These are phyloP conservation scores for Orthosia gracilis DNA, from an alignment of 2,888 invertebrate species.

Conservation along the genomic window DNA sequence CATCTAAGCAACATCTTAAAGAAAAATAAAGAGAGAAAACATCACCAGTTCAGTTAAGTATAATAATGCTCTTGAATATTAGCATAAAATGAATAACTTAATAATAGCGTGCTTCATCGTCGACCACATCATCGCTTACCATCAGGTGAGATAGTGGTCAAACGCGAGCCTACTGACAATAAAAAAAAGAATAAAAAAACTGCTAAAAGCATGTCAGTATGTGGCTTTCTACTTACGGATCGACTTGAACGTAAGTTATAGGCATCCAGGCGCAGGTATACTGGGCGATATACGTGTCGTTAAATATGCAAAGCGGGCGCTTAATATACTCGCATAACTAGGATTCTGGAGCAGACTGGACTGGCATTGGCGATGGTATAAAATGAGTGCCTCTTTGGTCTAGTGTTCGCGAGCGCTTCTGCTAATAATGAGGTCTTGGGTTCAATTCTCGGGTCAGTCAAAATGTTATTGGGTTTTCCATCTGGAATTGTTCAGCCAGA, in stretches of 20 bases:
- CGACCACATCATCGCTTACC: too few relatives aligned
- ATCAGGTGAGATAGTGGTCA: too few relatives aligned
- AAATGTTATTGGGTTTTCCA: too few relatives aligned
- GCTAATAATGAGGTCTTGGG: too few relatives aligned
- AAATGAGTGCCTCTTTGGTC: too few relatives aligned
- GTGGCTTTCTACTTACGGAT: neutral
- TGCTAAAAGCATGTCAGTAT: constrained; percentile 30
- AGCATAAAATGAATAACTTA: constrained; percentile 41
- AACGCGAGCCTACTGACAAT: too few relatives aligned
- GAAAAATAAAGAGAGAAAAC: constrained; percentile 1
- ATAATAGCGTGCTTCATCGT: too few relatives aligned
- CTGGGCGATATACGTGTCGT: constrained; percentile 9
- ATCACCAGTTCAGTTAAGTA: neutral
- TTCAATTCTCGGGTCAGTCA: too few relatives aligned
- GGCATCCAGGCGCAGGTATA: constrained; percentile 9
- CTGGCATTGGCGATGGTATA: neutral
- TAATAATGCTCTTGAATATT: constrained; percentile 33
- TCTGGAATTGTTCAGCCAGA: too few relatives aligned
- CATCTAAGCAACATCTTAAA: neutral
- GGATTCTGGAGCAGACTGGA: constrained; percentile 5
- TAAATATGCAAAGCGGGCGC: constrained; percentile 45
- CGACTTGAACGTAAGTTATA: constrained; percentile 10
- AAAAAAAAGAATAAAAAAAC: too few relatives aligned
- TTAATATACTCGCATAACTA: constrained; percentile 53
- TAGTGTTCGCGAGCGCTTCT: too few relatives aligned